These are phyloP conservation scores for Mohoua ochrocephala DNA, from an alignment of 2,113 vertebrate genomes.

Conservation along the genomic window DNA sequence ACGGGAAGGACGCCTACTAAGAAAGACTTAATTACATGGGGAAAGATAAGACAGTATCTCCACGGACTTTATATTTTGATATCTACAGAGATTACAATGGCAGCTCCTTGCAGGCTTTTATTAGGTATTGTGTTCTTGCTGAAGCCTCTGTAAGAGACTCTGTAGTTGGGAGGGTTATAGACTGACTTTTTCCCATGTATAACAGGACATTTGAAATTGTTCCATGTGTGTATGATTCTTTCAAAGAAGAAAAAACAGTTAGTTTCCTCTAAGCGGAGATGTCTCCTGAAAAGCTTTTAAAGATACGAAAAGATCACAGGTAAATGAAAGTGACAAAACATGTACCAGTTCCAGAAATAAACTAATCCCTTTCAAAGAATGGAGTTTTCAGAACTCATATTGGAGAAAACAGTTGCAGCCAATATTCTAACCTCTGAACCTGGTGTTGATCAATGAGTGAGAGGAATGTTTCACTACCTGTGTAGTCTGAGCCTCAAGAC, in stretches of 20 bases:
- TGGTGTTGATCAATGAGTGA: fast-evolving
- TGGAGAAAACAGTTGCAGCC: background rate
- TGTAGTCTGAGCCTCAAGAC: background rate
- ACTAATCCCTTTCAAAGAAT: background rate
- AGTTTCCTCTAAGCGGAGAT: background rate
- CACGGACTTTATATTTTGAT: background rate
- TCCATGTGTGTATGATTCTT: background rate
- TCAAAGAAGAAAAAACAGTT: background rate
- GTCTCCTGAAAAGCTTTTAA: background rate
- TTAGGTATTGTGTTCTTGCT: background rate
- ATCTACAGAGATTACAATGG: background rate
- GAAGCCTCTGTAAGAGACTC: background rate
- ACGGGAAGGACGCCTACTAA: background rate
- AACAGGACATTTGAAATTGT: background rate
- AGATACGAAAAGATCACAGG: background rate
- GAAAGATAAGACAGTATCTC: background rate
- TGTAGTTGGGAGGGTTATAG: background rate
- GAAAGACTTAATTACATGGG: background rate
- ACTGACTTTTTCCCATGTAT: background rate
- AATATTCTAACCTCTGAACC: background rate
- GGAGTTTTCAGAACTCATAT: background rate
- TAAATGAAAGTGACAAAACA: background rate
- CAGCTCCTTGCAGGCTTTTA: background rate
- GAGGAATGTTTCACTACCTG: background rate
- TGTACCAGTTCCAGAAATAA: background rate